Conservation (phyloP, 2,888 invertebrate species). For the Mesoligia furuncula region DNA sequence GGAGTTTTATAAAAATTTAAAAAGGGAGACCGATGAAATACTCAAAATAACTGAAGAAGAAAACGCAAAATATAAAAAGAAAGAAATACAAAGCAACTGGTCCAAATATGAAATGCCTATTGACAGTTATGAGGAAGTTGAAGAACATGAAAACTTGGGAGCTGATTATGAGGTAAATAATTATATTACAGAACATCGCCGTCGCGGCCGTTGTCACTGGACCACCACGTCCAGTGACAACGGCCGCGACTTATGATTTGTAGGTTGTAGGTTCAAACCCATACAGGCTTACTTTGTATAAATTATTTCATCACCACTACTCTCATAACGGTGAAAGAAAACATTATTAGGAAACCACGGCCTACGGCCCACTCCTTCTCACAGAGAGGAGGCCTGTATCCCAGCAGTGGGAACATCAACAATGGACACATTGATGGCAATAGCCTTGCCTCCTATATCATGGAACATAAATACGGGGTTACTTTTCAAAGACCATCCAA, state of each 20-base stretch:
- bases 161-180: constrained; percentile 86
- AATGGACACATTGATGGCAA: background rate
- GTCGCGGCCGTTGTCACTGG: too few relatives aligned
- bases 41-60: constrained; percentile 86
- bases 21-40: constrained; percentile 86
- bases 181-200: background rate
- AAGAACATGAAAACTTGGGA: constrained; percentile 85
- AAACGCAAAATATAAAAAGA: constrained; percentile 85
- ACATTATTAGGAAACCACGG: too few relatives aligned
- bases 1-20: constrained; percentile 83
- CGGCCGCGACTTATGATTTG: background rate
- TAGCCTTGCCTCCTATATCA: background rate
- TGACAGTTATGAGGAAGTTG: constrained; percentile 85
- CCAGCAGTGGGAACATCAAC: background rate
- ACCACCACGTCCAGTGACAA: background rate
- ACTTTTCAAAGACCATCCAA: too few relatives aligned
- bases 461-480: background rate
- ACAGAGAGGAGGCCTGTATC: background rate
- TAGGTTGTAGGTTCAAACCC: too few relatives aligned
- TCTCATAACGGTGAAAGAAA: too few relatives aligned
- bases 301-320: too few relatives aligned
- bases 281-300: too few relatives aligned
- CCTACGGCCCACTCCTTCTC: too few relatives aligned
- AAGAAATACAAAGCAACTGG: constrained; percentile 89
- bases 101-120: constrained; percentile 88